Conservation (phyloP, 2,888 invertebrate genomes). For the Agrochola macilenta region DNA sequence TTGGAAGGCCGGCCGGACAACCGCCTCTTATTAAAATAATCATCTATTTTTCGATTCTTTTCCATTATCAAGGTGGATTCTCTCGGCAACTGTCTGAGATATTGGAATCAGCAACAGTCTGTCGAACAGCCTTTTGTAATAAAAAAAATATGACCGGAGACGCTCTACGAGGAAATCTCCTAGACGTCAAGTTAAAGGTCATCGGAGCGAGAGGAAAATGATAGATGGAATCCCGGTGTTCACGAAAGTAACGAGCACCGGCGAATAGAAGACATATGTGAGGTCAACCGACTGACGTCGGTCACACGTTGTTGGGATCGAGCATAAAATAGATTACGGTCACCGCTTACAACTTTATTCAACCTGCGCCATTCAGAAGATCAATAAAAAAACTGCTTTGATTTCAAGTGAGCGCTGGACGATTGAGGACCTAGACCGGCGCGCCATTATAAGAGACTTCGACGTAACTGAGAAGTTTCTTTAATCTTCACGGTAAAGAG, state of each 20-base stretch:
- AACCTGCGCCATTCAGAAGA: conserved; percentile 77
- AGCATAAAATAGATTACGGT: conserved; percentile 83
- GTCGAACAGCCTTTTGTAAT: conserved; percentile 56
- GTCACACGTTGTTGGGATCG: conserved; percentile 80
- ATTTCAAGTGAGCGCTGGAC: conserved; percentile 74
- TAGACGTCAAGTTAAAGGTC: conserved; percentile 78
- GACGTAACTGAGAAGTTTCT: conserved; percentile 69
- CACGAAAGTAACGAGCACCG: conserved; percentile 82
- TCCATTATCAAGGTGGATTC: conserved; percentile 37
- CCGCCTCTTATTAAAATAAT: conserved; percentile 52
- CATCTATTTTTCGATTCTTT: conserved; percentile 47
- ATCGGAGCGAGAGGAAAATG: conserved; percentile 80
- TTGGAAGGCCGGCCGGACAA: conserved; percentile 32
- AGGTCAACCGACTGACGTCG: conserved; percentile 83
- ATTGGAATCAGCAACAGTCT: conserved; percentile 60
- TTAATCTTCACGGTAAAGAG: conserved; percentile 67
- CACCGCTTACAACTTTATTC: conserved; percentile 82
- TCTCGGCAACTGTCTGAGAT: conserved; percentile 48
- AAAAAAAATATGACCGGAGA: conserved; percentile 70
- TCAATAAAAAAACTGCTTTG: conserved; percentile 80
- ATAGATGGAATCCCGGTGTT: conserved; percentile 82
- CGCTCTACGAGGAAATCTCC: conserved; percentile 72
- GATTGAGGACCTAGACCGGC: conserved; percentile 64
- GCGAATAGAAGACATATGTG: conserved; percentile 81
- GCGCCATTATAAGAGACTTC: conserved; percentile 66